phyloP scores from a whole-genome alignment of 2,113 vertebrate genomes.

The Microcebus ravelobensis region DNA sequence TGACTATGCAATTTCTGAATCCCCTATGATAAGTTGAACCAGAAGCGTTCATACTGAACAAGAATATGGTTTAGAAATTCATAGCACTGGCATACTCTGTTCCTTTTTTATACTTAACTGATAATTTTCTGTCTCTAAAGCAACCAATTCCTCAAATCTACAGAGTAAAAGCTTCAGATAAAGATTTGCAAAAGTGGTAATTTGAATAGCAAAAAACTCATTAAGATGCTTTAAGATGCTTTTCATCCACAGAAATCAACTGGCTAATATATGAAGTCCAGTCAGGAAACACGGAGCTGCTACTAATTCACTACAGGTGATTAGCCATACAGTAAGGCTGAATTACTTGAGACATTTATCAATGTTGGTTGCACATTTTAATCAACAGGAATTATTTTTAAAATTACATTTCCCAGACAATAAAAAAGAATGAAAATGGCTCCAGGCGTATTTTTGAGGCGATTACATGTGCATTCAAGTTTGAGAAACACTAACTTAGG shows the following conservation, averaged over 20 bases:
- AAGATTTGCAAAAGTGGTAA: background rate
- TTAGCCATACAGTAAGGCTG: background rate
- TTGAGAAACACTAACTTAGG: background rate
- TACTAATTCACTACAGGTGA: background rate
- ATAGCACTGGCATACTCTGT: background rate
- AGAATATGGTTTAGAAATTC: background rate
- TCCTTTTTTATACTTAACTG: background rate
- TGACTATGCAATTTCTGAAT: background rate
- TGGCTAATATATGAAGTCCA: background rate
- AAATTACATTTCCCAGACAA: background rate
- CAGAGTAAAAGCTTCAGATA: background rate
- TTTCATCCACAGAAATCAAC: background rate
- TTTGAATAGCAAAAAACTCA: background rate
- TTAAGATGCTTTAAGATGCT: background rate
- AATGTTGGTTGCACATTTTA: background rate
- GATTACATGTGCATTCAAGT: background rate
- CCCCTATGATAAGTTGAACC: background rate
- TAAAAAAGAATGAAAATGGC: background rate
- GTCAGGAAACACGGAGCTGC: background rate
- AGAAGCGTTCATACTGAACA: background rate
- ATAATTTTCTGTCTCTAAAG: slow-evolving; percentile 4
- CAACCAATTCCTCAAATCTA: slow-evolving; percentile 27
- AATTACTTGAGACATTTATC: background rate
- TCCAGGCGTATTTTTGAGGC: background rate
- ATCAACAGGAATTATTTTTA: background rate